phyloP scores from a whole-genome alignment of 2,888 invertebrate species.

The Diaperis boleti region DNA sequence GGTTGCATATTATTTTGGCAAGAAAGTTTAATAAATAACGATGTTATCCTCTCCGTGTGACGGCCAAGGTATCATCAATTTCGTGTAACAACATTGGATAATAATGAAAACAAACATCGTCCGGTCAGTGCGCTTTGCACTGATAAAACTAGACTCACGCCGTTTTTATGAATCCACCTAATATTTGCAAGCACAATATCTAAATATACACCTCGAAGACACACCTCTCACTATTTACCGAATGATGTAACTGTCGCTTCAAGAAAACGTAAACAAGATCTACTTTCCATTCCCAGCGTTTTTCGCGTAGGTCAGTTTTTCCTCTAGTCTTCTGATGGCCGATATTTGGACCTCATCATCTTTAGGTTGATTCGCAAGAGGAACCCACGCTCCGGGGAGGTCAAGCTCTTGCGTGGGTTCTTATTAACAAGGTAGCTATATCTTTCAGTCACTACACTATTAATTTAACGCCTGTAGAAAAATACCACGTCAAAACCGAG shows the following conservation, averaged over 20 bases:
- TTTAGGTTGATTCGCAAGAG: conserved; percentile 41
- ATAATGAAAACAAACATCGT: conserved; percentile 8
- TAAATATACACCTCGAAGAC: conserved; percentile 8
- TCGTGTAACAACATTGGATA: conserved; percentile 3
- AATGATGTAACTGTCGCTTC: conserved; percentile 18
- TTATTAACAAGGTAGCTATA: conserved; percentile 63
- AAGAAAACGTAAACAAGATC: conserved; percentile 19
- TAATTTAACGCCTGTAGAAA: conserved; percentile 61
- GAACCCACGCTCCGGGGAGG: conserved; percentile 49
- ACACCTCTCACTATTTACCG: conserved; percentile 26
- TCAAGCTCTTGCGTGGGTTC: conserved; percentile 60
- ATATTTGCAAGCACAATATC: conserved; percentile 25
- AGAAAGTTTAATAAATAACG: neutral
- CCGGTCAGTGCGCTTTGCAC: conserved; percentile 22
- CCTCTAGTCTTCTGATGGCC: conserved; percentile 2
- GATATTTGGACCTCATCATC: conserved; percentile 19
- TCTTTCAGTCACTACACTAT: conserved; percentile 61
- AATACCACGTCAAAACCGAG: conserved; percentile 54
- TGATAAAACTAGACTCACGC: conserved; percentile 2
- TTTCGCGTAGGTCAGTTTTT: conserved; percentile 22
- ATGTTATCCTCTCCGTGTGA: neutral
- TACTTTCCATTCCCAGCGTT: conserved; percentile 13
- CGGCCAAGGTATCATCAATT: conserved; percentile 2
- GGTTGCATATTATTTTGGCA: too few species aligned
- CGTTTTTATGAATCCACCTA: conserved; percentile 1